phyloP scores from a whole-genome alignment of 2,888 invertebrate genomes.

The Diloba caeruleocephala region DNA sequence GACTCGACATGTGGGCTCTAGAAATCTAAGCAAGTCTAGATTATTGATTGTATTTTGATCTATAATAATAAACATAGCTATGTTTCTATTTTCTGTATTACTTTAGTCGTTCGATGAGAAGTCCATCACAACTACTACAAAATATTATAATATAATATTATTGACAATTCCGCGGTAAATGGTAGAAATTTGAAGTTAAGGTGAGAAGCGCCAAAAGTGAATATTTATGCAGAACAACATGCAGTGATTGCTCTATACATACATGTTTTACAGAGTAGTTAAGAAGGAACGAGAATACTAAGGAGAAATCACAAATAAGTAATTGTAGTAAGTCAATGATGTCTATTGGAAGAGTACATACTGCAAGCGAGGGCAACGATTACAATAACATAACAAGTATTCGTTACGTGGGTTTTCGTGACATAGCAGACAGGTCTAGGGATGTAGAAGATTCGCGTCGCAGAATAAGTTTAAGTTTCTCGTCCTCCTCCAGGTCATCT shows the following conservation, averaged over 20 bases:
- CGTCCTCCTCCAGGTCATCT: constrained; percentile 81
- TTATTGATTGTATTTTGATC: constrained; percentile 43
- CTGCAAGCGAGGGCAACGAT: constrained; percentile 24
- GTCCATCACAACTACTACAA: constrained; percentile 47
- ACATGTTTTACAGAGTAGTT: constrained; percentile 7
- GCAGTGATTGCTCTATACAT: constrained; percentile 1
- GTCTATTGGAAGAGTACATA: constrained; percentile 18
- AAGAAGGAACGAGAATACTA: constrained; percentile 6
- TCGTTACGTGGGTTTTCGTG: constrained; percentile 70
- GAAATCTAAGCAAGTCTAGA: constrained; percentile 37
- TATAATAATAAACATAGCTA: too few relatives aligned
- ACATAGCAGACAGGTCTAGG: constrained; percentile 66
- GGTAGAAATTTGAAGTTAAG: constrained; percentile 15
- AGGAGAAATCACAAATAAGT: constrained; percentile 9
- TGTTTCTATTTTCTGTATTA: constrained; percentile 32
- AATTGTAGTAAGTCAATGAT: constrained; percentile 14
- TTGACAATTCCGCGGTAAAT: constrained; percentile 33
- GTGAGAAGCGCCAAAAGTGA: constrained; percentile 36
- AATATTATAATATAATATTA: constrained; percentile 33
- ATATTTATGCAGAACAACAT: constrained; percentile 27
- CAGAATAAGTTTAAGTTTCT: constrained; percentile 76
- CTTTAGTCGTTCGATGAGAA: constrained; percentile 25
- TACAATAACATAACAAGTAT: constrained; percentile 25
- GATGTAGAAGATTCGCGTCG: constrained; percentile 80
- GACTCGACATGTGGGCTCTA: constrained; percentile 45